These are phyloP conservation scores for Stictonetta naevosa DNA, from an alignment of 2,113 vertebrate genomes.

Conservation along the genomic window DNA sequence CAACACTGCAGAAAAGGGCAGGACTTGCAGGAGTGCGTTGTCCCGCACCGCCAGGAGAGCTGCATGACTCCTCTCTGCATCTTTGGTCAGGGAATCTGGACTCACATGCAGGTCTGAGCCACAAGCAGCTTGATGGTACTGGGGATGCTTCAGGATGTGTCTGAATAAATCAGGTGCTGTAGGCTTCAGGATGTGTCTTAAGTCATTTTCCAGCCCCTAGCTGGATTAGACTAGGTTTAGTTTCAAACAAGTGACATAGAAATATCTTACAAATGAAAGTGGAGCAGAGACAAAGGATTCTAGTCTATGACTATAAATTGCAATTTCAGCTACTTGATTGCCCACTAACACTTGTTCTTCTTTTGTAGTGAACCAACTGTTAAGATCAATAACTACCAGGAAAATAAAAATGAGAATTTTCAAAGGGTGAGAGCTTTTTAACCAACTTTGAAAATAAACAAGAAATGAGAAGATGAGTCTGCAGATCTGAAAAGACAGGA, in stretches of 20 bases:
- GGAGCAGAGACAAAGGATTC: neutral
- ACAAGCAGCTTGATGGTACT: neutral
- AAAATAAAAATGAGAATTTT: neutral
- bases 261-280: neutral
- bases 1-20: neutral
- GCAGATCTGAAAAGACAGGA: neutral
- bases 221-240: neutral
- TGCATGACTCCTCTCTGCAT: neutral
- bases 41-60: neutral
- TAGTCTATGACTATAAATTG: neutral
- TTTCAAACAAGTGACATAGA: neutral
- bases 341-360: neutral
- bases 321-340: neutral
- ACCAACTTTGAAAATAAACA: neutral
- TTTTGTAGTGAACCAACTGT: neutral
- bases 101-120: neutral
- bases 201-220: neutral
- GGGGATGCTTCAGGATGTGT: neutral
- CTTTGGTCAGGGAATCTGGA: neutral
- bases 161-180: neutral
- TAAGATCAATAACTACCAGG: neutral
- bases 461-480: neutral
- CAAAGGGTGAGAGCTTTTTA: neutral
- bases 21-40: neutral
- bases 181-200: neutral